Evolutionary conservation across 1,140 invertebrate species (phyloP), one percentile per base, ranked within the genome.

Genomic region (Trichomalopsis sarcophagae): DNA sequence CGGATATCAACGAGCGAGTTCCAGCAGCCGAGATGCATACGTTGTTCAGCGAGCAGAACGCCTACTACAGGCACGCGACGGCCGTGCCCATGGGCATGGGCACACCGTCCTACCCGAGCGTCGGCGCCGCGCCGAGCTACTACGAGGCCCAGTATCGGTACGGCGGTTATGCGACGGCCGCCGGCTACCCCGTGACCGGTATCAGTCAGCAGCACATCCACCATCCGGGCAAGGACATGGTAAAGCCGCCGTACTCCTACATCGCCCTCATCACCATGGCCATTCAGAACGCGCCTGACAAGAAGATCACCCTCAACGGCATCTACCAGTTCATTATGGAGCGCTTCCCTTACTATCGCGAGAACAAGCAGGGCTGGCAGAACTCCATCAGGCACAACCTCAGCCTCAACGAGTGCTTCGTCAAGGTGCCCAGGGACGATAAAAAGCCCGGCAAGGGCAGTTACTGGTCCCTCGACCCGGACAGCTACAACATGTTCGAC

Each of bases 301-400:
- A 98, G 90, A 97, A 97, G 89, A 97, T 99, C 78, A 99, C 99
- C 0, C 94, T 99, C 0, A 99, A 99, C 90, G 98, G 98, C 10
- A 99, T 99, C 89, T 99, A 99, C 91, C 97, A 99, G 92, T 99
- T 98, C 91, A 99, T 99, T 86, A 99, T 99, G 97, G 98, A 99
- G 87, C 94, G 97, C 5, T 99, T 99, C 91, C 98, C 98, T 0
- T 99, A 99, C 90, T 99, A 99, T 92, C 94, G 98, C n/a, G 98
- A 99, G 91, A 99, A 98, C 92, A 98, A 98, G 91, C 98, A 99
- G 92, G 96, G 97, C 79, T 98, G 97, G 97, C 98, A 99, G 92
- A 99, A 99, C 91, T 98, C 97, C 2, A 99, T 99, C 84, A 94
- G 98, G 66, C 98, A 99, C 92, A 99, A 99, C 93, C 94, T 99